Evolutionary conservation across 92 coral and sea anemone genomes (phyloP).

Genomic region (Blastomussa wellsi): DNA sequence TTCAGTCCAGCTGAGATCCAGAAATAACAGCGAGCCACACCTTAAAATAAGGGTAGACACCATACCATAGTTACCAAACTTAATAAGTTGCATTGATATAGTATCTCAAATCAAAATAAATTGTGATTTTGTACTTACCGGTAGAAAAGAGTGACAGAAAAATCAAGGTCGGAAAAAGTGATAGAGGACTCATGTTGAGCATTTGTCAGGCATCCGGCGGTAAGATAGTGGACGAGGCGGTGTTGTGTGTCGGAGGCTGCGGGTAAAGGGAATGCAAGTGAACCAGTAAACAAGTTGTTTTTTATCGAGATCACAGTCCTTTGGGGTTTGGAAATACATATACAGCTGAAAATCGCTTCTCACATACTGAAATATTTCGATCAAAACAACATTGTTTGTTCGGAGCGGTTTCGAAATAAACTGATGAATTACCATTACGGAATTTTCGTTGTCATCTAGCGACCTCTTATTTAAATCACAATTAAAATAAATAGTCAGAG

Average conservation of each 20-base stretch:
- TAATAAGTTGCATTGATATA: not conserved
- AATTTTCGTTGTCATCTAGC: not conserved
- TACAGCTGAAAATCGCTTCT: not conserved
- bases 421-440: not conserved
- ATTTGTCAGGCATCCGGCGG: not conserved
- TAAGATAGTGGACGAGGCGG: not conserved
- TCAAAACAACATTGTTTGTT: not conserved
- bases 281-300: not conserved
- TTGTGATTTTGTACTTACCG: slow-evolving; percentile 6
- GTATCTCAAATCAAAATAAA: not conserved
- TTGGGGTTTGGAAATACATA: not conserved
- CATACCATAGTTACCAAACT: not conserved
- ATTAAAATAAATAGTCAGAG: not conserved
- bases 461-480: not conserved
- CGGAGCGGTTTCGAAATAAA: not conserved
- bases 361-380: not conserved
- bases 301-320: not conserved
- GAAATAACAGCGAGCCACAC: not conserved
- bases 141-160: not conserved
- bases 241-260: not conserved
- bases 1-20: not conserved
- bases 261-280: not conserved
- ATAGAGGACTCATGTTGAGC: not conserved
- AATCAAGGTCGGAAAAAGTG: not conserved
- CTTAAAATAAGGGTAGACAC: not conserved